phyloP scores from a whole-genome alignment of 1,140 invertebrate species.

The Halyomorpha halys region DNA sequence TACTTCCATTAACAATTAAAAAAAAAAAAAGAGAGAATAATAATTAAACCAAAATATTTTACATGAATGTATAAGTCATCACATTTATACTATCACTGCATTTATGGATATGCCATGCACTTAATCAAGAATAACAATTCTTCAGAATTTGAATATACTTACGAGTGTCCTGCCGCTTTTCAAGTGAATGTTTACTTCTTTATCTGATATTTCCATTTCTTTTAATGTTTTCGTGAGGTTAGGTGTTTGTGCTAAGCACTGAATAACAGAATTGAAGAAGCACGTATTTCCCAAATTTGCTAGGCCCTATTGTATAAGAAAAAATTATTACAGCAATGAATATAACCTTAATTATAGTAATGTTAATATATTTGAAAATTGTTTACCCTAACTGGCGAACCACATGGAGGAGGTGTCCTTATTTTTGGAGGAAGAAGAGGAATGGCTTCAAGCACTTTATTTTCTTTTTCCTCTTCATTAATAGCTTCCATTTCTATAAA shows the following conservation, averaged over 20 bases:
- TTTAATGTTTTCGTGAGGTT: slow-evolving; percentile 62
- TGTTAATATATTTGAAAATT: not conserved
- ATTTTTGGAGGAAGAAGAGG: slow-evolving; percentile 21
- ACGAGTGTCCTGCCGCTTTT: slow-evolving; percentile 42
- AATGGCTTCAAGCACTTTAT: not conserved
- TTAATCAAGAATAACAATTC: too few relatives aligned
- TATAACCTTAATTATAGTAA: not conserved
- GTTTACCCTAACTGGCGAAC: slow-evolving; percentile 6
- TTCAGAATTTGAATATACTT: not conserved
- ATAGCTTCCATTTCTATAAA: slow-evolving; percentile 2
- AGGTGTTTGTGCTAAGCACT: slow-evolving; percentile 78
- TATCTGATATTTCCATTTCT: slow-evolving; percentile 54
- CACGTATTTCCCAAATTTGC: slow-evolving; percentile 90
- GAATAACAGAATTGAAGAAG: slow-evolving; percentile 92
- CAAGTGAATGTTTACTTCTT: slow-evolving; percentile 56
- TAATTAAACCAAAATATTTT: too few relatives aligned
- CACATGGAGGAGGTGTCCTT: slow-evolving; percentile 11
- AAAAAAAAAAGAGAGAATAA: too few relatives aligned
- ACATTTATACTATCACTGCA: too few relatives aligned
- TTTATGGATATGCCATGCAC: too few relatives aligned
- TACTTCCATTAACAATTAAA: too few relatives aligned
- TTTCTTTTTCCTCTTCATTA: slow-evolving; percentile 3
- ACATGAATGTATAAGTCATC: too few relatives aligned
- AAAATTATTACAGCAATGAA: not conserved
- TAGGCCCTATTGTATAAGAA: slow-evolving; percentile 45